These are phyloP conservation scores for Drosophila willistoni DNA, from an alignment of 1,140 invertebrate species.

Conservation along the genomic window DNA sequence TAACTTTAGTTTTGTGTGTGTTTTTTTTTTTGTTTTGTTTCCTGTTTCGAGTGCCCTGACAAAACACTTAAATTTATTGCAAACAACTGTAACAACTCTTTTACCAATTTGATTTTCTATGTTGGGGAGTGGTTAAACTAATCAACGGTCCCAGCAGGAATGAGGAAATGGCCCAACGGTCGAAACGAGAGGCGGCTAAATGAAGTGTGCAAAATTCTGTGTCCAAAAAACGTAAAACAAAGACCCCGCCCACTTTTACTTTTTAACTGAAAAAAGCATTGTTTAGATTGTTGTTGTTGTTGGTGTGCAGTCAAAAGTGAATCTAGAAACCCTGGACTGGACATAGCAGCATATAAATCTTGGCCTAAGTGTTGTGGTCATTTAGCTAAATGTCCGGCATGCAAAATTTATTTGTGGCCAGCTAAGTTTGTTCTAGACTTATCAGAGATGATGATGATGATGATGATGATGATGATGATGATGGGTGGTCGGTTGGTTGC, in stretches of 20 bases:
- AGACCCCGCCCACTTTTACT: slow-evolving; percentile 37
- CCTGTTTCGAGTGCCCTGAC: slow-evolving; percentile 9
- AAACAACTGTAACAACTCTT: slow-evolving; percentile 66
- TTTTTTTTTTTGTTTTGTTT: slow-evolving; percentile 16
- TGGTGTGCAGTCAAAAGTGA: slow-evolving; percentile 67
- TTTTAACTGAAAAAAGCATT: not conserved
- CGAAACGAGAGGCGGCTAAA: slow-evolving; percentile 50
- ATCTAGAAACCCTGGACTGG: not conserved
- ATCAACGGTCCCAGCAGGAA: slow-evolving; percentile 59
- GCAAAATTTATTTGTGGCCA: slow-evolving; percentile 61
- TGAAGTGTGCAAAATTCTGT: slow-evolving; percentile 66
- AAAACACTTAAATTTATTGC: slow-evolving; percentile 77
- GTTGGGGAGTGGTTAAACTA: slow-evolving; percentile 57
- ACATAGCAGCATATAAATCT: slow-evolving; percentile 53
- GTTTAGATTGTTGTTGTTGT: slow-evolving; percentile 28
- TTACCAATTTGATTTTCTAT: slow-evolving; percentile 42
- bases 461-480: not conserved
- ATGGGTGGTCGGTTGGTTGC: not conserved
- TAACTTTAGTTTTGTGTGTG: slow-evolving; percentile 59
- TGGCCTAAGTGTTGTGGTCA: slow-evolving; percentile 78
- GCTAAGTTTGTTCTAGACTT: slow-evolving; percentile 37
- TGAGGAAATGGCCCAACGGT: slow-evolving; percentile 43
- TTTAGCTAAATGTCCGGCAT: slow-evolving; percentile 79
- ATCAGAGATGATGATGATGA: slow-evolving; percentile 15
- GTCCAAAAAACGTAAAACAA: not conserved